Evolutionary conservation across 2,113 vertebrate genomes (phyloP).

Genomic region (Rhipidura dahli): DNA sequence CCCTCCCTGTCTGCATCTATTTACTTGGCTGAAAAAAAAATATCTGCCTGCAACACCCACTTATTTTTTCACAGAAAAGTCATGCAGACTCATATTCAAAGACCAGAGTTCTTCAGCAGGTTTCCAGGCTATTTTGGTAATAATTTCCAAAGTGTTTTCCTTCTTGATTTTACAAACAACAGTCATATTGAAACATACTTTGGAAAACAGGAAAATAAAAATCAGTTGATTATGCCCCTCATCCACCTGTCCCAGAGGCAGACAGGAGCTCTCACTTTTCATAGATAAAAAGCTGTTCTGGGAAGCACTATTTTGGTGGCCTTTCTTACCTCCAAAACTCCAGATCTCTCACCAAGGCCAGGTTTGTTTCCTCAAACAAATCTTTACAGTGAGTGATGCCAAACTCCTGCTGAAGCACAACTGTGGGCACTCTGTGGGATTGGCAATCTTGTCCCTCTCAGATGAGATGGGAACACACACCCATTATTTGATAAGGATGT

Average conservation of each 20-base stretch:
- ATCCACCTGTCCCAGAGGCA: not conserved
- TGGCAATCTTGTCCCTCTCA: not conserved
- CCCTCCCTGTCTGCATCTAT: not conserved
- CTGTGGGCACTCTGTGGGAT: not conserved
- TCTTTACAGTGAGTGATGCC: not conserved
- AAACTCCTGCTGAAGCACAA: not conserved
- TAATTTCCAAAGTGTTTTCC: conserved; percentile 3
- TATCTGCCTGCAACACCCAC: not conserved
- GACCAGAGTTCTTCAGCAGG: not conserved
- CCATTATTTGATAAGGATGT: not conserved
- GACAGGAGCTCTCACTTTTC: not conserved
- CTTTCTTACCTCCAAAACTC: not conserved
- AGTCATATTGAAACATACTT: conserved; percentile 6
- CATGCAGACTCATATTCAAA: not conserved
- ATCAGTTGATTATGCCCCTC: not conserved
- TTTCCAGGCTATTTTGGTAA: conserved; percentile 27
- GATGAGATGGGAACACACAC: not conserved
- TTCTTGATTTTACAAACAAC: not conserved
- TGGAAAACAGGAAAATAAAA: not conserved
- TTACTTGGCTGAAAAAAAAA: not conserved
- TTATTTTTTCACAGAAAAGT: not conserved
- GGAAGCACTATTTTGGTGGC: not conserved
- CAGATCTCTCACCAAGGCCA: not conserved
- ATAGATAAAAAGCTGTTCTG: not conserved
- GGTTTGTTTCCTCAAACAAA: not conserved